Evolutionary conservation across 2,797 vertebrate species (phyloP).

Genomic region (Anguilla anguilla): DNA sequence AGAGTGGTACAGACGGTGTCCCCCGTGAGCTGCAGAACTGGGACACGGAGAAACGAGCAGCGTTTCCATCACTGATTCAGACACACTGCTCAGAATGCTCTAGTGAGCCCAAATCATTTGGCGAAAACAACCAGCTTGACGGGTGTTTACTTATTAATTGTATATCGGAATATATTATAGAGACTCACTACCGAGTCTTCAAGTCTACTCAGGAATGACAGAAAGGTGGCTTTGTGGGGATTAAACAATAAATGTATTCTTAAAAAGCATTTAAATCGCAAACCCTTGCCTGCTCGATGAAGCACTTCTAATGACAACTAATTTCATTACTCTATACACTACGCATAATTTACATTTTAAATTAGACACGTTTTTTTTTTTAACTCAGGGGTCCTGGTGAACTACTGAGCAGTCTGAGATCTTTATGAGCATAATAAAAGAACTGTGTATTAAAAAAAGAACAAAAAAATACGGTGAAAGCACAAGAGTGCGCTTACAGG

Average conservation of each 20-base stretch:
- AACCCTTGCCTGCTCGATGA: conserved; percentile 33
- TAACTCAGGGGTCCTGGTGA: conserved; percentile 33
- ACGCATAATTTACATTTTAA: conserved; percentile 32
- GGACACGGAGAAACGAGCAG: conserved; percentile 50
- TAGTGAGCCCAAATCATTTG: neutral
- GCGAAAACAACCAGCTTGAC: conserved; percentile 38
- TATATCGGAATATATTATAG: conserved; percentile 43
- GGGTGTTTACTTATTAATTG: conserved; percentile 45
- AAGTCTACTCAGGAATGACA: neutral
- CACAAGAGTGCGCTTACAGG: conserved; percentile 40
- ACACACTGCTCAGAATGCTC: neutral
- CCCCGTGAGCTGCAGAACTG: conserved; percentile 43
- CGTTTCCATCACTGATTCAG: conserved; percentile 28
- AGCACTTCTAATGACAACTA: conserved; percentile 32
- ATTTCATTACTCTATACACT: conserved; percentile 30
- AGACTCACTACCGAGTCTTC: conserved; percentile 25
- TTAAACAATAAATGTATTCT: neutral
- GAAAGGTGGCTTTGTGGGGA: neutral
- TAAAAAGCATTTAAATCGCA: conserved; percentile 33
- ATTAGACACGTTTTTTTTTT: conserved; percentile 38
- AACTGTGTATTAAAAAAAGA: neutral
- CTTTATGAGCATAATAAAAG: conserved; percentile 29
- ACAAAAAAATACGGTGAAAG: conserved; percentile 28
- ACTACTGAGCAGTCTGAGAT: conserved; percentile 30
- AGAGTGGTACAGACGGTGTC: conserved; percentile 14